Conservation (phyloP, 2,888 invertebrate genomes). For the Luffia ferchaultella region DNA sequence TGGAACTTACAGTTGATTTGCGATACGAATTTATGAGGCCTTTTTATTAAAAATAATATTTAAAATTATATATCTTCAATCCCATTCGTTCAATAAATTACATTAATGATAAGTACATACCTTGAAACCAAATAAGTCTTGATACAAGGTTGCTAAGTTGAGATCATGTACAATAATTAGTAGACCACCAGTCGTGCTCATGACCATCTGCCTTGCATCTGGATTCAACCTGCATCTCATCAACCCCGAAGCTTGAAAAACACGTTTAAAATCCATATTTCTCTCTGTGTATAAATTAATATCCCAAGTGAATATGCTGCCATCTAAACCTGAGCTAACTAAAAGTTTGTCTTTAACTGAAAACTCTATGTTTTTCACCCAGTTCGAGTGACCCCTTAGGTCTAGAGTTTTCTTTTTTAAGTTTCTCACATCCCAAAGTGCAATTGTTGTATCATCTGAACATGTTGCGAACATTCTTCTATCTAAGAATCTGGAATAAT, state of each 20-base stretch:
- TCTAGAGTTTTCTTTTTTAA: slow-evolving; percentile 79
- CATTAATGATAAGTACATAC: too few relatives aligned
- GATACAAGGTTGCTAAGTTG: slow-evolving; percentile 78
- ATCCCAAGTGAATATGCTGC: slow-evolving; percentile 94
- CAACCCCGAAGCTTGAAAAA: slow-evolving; percentile 85
- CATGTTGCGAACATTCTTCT: slow-evolving; percentile 90
- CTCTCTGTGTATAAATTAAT: slow-evolving; percentile 86
- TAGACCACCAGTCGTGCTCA: slow-evolving; percentile 91
- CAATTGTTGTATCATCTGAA: slow-evolving; percentile 93
- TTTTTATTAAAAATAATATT: too few relatives aligned
- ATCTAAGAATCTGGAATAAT: slow-evolving; percentile 78
- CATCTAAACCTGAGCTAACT: slow-evolving; percentile 92
- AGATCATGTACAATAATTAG: slow-evolving; percentile 90
- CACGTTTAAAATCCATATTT: slow-evolving; percentile 79
- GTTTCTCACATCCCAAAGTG: slow-evolving; percentile 92
- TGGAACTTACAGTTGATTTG: too few relatives aligned
- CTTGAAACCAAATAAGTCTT: slow-evolving; percentile 85
- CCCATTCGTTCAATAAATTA: too few relatives aligned
- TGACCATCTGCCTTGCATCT: slow-evolving; percentile 85
- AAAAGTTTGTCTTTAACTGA: slow-evolving; percentile 83
- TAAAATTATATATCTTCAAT: too few relatives aligned
- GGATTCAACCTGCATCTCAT: slow-evolving; percentile 90
- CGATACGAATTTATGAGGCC: too few relatives aligned
- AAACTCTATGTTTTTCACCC: slow-evolving; percentile 97
- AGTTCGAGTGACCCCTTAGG: slow-evolving; percentile 88